Evolutionary conservation across 37 sponge, comb jelly and placozoan species (phyloP).

Genomic region (Ianthella basta): DNA sequence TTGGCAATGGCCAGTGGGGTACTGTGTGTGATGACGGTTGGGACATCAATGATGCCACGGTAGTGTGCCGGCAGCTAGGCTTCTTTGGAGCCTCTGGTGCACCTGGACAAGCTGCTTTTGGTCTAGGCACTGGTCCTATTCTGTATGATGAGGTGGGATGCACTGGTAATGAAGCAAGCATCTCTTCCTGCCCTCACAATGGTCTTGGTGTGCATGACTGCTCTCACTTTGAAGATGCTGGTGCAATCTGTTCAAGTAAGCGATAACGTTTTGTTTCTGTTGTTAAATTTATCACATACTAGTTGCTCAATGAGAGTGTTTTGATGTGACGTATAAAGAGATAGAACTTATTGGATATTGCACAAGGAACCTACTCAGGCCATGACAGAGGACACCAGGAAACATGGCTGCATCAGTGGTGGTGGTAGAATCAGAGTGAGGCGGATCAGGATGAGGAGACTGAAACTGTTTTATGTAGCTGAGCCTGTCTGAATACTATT

Average conservation of each 20-base stretch:
- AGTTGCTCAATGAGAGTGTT: too few relatives aligned
- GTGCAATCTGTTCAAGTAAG: not conserved
- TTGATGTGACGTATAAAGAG: too few relatives aligned
- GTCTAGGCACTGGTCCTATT: constrained; percentile 6
- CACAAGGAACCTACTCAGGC: too few relatives aligned
- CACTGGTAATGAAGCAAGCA: not conserved
- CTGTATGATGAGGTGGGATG: not conserved
- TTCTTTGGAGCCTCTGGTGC: too few relatives aligned
- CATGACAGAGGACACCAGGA: too few relatives aligned
- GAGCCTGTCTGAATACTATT: too few relatives aligned
- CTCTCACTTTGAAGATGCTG: not conserved
- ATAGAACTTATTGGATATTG: too few relatives aligned
- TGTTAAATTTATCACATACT: not conserved
- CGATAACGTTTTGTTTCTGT: too few relatives aligned
- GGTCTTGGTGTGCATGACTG: constrained; percentile 2
- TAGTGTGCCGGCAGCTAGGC: constrained; percentile 24
- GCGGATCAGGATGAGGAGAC: too few relatives aligned
- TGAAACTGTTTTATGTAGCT: too few relatives aligned
- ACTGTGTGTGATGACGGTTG: constrained; percentile 55
- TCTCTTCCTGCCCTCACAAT: not conserved
- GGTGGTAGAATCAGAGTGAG: too few relatives aligned
- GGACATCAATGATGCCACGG: constrained; percentile 16
- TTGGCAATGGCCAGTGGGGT: constrained; percentile 34
- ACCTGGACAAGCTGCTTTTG: not conserved
- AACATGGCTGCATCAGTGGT: too few relatives aligned